phyloP scores from a whole-genome alignment of 1,140 invertebrate species.

The Tenebrio molitor region DNA sequence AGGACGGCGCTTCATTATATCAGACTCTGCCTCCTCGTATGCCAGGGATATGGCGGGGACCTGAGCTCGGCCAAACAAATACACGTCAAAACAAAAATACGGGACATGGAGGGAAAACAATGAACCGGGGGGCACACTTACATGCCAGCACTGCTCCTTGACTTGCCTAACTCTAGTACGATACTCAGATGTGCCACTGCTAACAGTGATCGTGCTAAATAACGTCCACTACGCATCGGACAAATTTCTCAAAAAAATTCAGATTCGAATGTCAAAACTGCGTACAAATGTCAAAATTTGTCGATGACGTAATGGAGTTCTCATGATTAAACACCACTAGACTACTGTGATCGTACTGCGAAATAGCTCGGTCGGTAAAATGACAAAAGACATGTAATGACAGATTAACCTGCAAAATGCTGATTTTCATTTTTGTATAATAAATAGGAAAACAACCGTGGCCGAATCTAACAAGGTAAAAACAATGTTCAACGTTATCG shows the following conservation, averaged over 20 bases:
- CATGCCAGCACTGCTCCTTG: conserved; percentile 61
- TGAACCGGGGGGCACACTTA: conserved; percentile 49
- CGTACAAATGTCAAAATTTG: too few species aligned
- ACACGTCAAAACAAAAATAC: conserved; percentile 61
- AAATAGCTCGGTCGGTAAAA: too few species aligned
- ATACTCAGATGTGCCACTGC: neutral
- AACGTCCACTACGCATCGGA: conserved; percentile 1
- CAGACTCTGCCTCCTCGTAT: conserved; percentile 99
- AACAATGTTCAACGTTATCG: too few species aligned
- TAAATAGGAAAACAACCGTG: too few species aligned
- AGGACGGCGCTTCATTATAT: conserved; percentile 99
- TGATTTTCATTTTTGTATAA: too few species aligned
- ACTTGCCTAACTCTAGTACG: conserved; percentile 50
- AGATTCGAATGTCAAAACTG: too few species aligned
- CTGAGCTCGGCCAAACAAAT: conserved; percentile 74
- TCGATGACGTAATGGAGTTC: neutral
- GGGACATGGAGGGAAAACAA: conserved; percentile 44
- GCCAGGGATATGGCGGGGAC: conserved; percentile 99
- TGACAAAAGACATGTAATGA: too few species aligned
- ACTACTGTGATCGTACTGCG: too few species aligned
- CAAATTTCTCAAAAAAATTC: too few species aligned
- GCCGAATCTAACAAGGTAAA: too few species aligned
- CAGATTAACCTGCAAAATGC: too few species aligned
- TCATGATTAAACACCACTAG: too few species aligned
- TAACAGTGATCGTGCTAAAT: neutral